A percentile compares a stretch with the other conserved stretches of the same genome.
These are phyloP conservation scores for Apomyelois bistriatella DNA, from an alignment of 2,888 invertebrate species.

Conservation along the genomic window DNA sequence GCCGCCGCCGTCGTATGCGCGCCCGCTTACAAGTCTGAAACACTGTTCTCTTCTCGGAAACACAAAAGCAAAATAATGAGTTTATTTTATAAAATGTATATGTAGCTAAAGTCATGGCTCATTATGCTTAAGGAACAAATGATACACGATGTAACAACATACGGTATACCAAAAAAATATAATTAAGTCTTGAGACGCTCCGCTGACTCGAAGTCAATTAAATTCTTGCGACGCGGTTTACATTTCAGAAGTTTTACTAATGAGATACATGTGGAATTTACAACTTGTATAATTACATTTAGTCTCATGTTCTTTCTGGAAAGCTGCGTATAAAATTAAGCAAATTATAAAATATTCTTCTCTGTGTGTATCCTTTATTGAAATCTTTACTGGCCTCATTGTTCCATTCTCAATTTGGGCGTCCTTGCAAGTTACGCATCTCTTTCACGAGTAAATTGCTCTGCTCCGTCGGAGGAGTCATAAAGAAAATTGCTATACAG, in stretches of 20 bases:
- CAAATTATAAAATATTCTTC: slow-evolving; percentile 13
- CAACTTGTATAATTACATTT: slow-evolving; percentile 16
- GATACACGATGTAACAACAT: slow-evolving; percentile 25
- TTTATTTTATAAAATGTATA: slow-evolving; percentile 24
- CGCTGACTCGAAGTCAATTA: slow-evolving; percentile 55
- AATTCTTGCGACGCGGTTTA: slow-evolving; percentile 50
- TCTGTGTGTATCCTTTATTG: slow-evolving; percentile 50
- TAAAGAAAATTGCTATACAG: slow-evolving; percentile 81
- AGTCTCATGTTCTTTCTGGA: neutral
- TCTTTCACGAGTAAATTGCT: slow-evolving; percentile 78
- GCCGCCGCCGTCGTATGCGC: too few species aligned
- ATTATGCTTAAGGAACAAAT: slow-evolving; percentile 26
- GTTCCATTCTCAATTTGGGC: slow-evolving; percentile 70
- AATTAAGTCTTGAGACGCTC: slow-evolving; percentile 50
- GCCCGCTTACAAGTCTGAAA: too few species aligned
- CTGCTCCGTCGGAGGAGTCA: slow-evolving; percentile 78
- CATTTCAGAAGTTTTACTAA: slow-evolving; percentile 53
- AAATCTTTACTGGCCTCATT: slow-evolving; percentile 66
- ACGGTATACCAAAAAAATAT: slow-evolving; percentile 40
- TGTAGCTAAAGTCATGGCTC: slow-evolving; percentile 31
- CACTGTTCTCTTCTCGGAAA: slow-evolving; percentile 19
- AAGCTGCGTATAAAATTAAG: slow-evolving; percentile 6
- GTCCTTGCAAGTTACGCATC: slow-evolving; percentile 79
- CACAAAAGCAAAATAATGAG: slow-evolving; percentile 1
- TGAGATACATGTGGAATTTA: slow-evolving; percentile 52